Evolutionary conservation across 2,797 vertebrate genomes (phyloP).

Genomic region (Sebastes iracundus): DNA sequence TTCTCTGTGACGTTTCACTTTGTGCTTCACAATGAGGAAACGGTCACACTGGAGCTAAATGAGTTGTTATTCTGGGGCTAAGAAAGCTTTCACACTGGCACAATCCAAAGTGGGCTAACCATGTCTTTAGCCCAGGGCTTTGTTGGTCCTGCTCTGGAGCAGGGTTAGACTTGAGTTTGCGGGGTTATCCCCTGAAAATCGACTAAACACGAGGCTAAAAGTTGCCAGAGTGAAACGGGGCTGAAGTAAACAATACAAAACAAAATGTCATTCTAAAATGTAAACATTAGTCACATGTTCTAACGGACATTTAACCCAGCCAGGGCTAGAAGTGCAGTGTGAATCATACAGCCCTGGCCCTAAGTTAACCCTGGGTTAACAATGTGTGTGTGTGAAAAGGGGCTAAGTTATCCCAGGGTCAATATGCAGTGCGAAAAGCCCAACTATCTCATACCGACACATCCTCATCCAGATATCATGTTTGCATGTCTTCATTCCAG

Average conservation of each 20-base stretch:
- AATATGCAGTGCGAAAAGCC: not conserved
- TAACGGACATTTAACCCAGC: not conserved
- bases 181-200: not conserved
- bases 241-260: not conserved
- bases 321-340: not conserved
- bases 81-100: not conserved
- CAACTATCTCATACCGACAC: not conserved
- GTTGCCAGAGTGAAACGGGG: not conserved
- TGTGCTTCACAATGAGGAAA: not conserved
- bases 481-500: conserved; percentile 18
- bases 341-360: not conserved
- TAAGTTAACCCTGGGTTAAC: not conserved
- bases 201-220: not conserved
- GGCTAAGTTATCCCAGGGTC: not conserved
- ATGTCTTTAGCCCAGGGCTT: not conserved
- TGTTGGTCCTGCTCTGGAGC: not conserved
- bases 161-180: not conserved
- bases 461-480: not conserved
- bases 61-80: not conserved
- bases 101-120: not conserved
- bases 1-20: not conserved
- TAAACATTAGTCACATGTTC: not conserved
- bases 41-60: not conserved
- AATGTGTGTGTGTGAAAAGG: not conserved
- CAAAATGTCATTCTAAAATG: not conserved